phyloP scores from a whole-genome alignment of 2,113 vertebrate genomes.

The Misgurnus anguillicaudatus region DNA sequence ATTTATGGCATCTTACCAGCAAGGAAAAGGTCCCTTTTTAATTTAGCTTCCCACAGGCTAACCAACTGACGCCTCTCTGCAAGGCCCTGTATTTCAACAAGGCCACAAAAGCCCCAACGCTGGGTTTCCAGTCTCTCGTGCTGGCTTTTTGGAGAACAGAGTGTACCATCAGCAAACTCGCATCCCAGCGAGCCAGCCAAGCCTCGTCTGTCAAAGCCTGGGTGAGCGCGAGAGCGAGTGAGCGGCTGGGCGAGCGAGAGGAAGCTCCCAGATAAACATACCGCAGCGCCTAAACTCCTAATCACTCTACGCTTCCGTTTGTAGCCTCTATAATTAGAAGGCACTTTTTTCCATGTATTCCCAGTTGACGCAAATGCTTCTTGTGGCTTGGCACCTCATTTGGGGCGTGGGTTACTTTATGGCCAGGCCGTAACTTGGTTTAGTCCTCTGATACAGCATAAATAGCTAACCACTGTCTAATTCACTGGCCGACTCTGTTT shows the following conservation, averaged over 20 bases:
- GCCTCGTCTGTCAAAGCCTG: conserved; percentile 82
- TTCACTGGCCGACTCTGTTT: conserved; percentile 73
- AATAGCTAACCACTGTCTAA: conserved; percentile 92
- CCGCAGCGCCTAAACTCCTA: conserved; percentile 94
- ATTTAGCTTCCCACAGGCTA: conserved; percentile 83
- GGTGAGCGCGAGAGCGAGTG: conserved; percentile 66
- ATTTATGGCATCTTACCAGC: conserved; percentile 76
- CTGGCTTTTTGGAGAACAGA: conserved; percentile 75
- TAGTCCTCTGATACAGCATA: conserved; percentile 95
- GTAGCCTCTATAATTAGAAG: conserved; percentile 99
- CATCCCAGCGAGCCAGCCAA: conserved; percentile 73
- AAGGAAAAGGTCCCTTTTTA: conserved; percentile 82
- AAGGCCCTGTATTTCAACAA: conserved; percentile 87
- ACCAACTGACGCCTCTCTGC: conserved; percentile 89
- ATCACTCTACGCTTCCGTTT: conserved; percentile 96
- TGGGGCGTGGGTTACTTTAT: conserved; percentile 97
- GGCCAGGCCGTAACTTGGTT: conserved; percentile 88
- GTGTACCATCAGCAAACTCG: conserved; percentile 80
- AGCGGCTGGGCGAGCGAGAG: conserved; percentile 77
- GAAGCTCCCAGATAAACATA: conserved; percentile 99
- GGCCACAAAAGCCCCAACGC: conserved; percentile 84
- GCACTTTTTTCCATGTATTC: conserved; percentile 94
- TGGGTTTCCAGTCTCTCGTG: conserved; percentile 66
- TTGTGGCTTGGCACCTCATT: conserved; percentile 99
- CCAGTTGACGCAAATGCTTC: conserved; percentile 99